Evolutionary conservation across 2,888 invertebrate species (phyloP), one percentile per base, ranked within the genome.

Genomic region (Xestia ashworthii): DNA sequence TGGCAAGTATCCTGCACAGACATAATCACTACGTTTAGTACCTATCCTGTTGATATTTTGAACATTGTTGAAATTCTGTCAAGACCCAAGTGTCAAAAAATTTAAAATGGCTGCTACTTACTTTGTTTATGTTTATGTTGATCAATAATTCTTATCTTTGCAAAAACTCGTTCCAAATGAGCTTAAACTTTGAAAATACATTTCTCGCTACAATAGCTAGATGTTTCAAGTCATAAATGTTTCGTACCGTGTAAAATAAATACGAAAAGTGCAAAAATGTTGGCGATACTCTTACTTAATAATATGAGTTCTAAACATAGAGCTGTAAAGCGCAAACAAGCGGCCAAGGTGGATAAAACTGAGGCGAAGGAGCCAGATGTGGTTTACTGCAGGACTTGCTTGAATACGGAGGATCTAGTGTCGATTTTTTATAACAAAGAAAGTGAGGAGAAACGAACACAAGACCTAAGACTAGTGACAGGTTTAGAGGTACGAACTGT

Each of bases 331-430:
- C 77, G 71, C 0, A 74, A 71, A 44, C 38, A 48, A 46, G 53
- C 75, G 11, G 60, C 41, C 12, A 85, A 74, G 46, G 25, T 65
- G 0, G 41, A 32, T 48, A 80, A 78, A 75, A 32, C 25, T 19
- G 77, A 80, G 11, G 14, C 60, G 0, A 82, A 83, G 25, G 4
- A 38, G 0, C 5, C 85, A 25, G 83, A 85, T 38, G 48, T 53
- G 0, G 19, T 67, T 6, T 89, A 82, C 78, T 95, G 95, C 76
- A 90, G 95, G 67, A 95, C 95, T n/a, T 95, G 95, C 74, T 82
- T 95, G 25, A 88, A 82, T 32, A 93, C 92, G 3, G 90, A 93
- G 12, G 89, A 91, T 44, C 82, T 95, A 62, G 89, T 89, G n/a
- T 80, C 90, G 0, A 93, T 94, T 87, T 95, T 95, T 82, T 78